Base-by-base conservation (phyloP, 2,113 vertebrate genomes). In the Sitta europaea region DNA sequence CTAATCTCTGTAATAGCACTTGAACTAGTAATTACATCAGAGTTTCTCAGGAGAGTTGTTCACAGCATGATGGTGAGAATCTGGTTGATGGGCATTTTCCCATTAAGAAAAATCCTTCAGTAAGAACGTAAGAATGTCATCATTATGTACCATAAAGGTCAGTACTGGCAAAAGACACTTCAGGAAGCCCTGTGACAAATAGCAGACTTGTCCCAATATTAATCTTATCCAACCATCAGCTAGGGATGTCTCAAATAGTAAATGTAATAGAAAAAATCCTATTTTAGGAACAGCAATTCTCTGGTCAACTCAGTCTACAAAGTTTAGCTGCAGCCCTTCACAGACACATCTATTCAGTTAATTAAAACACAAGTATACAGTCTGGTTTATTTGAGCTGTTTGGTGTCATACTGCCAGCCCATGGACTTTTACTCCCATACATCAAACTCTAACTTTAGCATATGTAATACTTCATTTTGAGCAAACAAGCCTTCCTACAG, bases 251-350 rank as follows among this genome's bases (percentile, higher is more conserved):
- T 96, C 74, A 78, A 91, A 88, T n/a, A 13, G 73, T 79, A 92
- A 92, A 94, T 54, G 35, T n/a, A 89, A 72, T 27, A 94, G 57
- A 91, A 94, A 93, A 92, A 95, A 77, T 61, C 9, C 38, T 84
- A 11, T 42, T 90, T 92, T 67, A 88, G 88, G 70, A 96, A 86
- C 40, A 91, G 57, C 38, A 73, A 50, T 35, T 92, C 77, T 85
- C 51, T 86, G 65, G n/a, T 33, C 86, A 94, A 57, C 45, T 66
- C 48, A 68, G 36, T 62, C 51, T 72, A 81, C 47, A 51, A 87
- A 68, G 61, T 80, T 82, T 51, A 82, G 48, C 54, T 45, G 36
- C 53, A 91, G 18, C 15, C 43, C 57, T 79, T 75, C 67, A 88
- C 31, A 75, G 84, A 84, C 16, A 50, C 10, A 77, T 67, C 42